Conservation (phyloP, 1,140 invertebrate genomes). For the roundworm (Caenorhabditis elegans) region WBcel235 BX284605.5:2010001-2010500, state of each 20-base stretch:
- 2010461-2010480: slow-evolving; percentile 59
- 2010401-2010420: slow-evolving; percentile 42
- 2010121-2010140: slow-evolving; percentile 76
- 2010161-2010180: slow-evolving; percentile 88
- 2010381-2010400: slow-evolving; percentile 21
- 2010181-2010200: slow-evolving; percentile 81
- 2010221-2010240: slow-evolving; percentile 40
- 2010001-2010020: too few relatives aligned
- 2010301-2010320: slow-evolving; percentile 5
- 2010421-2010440: slow-evolving; percentile 54
- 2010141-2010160: slow-evolving; percentile 72
- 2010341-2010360: neutral
- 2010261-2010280: slow-evolving; percentile 54
- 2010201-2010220: slow-evolving; percentile 50
- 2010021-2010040: neutral
- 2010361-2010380: neutral
- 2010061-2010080: slow-evolving; percentile 79
- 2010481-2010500: slow-evolving; percentile 44
- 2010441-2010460: slow-evolving; percentile 54
- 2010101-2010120: slow-evolving; percentile 83
- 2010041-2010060: slow-evolving; percentile 68
- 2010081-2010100: slow-evolving; percentile 90
- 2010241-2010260: slow-evolving; percentile 49
- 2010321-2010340: neutral
- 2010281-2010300: slow-evolving; percentile 56